Base-by-base conservation (phyloP, 2,113 vertebrate genomes). In the Menura novaehollandiae region DNA sequence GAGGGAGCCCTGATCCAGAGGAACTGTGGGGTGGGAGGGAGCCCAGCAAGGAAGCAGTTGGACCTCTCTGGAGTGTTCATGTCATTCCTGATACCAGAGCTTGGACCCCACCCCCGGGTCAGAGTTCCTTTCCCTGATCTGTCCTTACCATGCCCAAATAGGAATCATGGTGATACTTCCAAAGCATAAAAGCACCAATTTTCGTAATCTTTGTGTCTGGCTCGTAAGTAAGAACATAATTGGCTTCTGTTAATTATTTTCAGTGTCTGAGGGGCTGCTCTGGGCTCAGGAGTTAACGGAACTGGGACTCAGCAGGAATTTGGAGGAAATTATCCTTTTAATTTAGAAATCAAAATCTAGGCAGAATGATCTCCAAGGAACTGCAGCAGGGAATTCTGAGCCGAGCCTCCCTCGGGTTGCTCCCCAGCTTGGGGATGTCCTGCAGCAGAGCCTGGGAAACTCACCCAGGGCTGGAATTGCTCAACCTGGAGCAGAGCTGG, bases 341-440 rank as follows among this genome's bases (percentile, higher is more conserved):
- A 10, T 15, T 13, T 0, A 28, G n/a, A 56, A 66, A 30, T 19
- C 23, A 18, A 19, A 3, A 41, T 19, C 11, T 3, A 1, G n/a
- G 23, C 23, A 16, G 18, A 28, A n/a, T 9, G 41, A 22, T 23
- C 30, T 23, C 41, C n/a, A 22, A 7, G 60, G 41, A 66, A 1
- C 20, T 23, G 59, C 30, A 30, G 21, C 37, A 5, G 11, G 62
- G 63, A 86, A 44, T 15, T 52, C 15, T 0, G 0, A 35, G 35
- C 35, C 1, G 5, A 32, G 26, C 21, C 14, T 59, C 16, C 17
- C 27, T 56, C 30, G 13, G 7, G 6, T 5, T 46, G n/a, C 41
- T n/a, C 22, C 59, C 15, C 3, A 5, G 43, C 35, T 6, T 16
- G 52, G 71, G 43, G 10, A 2, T 9, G 13, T 43, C 58, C 72